These are phyloP conservation scores for Ypsolopha scabrella DNA, from an alignment of 2,888 invertebrate genomes.

Conservation along the genomic window DNA sequence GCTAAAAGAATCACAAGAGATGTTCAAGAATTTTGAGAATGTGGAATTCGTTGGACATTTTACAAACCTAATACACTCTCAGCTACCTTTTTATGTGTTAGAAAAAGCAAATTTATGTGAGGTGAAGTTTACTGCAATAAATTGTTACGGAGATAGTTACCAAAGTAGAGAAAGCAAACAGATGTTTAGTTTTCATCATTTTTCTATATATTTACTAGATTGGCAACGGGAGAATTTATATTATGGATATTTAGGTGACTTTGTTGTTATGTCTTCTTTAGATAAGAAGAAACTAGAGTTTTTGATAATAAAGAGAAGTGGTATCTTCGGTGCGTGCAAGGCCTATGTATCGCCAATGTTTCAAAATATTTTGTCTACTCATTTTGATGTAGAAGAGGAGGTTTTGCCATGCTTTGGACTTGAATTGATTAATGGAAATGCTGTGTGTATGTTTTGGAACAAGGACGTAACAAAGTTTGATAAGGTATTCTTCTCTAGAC, in stretches of 20 bases:
- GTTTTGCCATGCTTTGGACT: conserved; percentile 11
- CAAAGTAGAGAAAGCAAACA: conserved; percentile 11
- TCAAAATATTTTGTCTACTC: conserved; percentile 26
- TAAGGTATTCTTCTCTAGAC: conserved; percentile 29
- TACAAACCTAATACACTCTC: conserved; percentile 27
- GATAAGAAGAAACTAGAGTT: conserved; percentile 26
- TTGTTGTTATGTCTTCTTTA: conserved; percentile 18
- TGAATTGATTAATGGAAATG: conserved; percentile 20
- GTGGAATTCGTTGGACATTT: conserved; percentile 40
- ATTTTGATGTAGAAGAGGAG: conserved; percentile 22
- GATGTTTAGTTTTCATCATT: conserved; percentile 19
- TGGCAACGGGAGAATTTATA: conserved; percentile 15
- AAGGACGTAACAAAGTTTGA: conserved; percentile 33
- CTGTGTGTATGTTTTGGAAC: conserved; percentile 36
- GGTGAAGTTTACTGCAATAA: conserved; percentile 29
- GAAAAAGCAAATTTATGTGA: conserved; percentile 23
- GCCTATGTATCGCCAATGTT: conserved; percentile 29
- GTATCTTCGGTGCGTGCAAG: conserved; percentile 11
- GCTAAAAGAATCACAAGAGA: conserved; percentile 25
- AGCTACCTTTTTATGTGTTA: conserved; percentile 24
- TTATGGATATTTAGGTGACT: conserved; percentile 14
- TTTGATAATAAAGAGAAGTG: conserved; percentile 22
- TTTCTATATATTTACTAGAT: conserved; percentile 24
- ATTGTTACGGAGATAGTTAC: conserved; percentile 15
- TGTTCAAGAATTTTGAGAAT: conserved; percentile 37